These are phyloP conservation scores for Ptiloglossa arizonensis DNA, from an alignment of 1,140 invertebrate genomes.

Conservation along the genomic window DNA sequence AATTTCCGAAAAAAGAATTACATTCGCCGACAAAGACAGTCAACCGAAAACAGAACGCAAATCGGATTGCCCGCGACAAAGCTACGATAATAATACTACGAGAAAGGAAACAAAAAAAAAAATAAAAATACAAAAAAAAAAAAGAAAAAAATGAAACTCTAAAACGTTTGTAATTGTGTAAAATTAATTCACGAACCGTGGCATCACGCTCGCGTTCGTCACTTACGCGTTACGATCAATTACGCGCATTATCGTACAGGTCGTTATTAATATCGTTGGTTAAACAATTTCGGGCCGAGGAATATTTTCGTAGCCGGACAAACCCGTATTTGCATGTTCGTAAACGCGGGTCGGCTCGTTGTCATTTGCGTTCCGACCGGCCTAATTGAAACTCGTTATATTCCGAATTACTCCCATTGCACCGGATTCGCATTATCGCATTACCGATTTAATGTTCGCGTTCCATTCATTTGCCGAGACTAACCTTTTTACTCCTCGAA, in stretches of 20 bases:
- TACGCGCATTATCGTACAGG: neutral
- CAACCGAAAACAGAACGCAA: neutral
- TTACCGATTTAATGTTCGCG: conserved; percentile 52
- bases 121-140: too few relatives aligned
- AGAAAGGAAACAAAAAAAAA: neutral
- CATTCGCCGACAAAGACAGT: neutral
- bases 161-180: too few relatives aligned
- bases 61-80: neutral
- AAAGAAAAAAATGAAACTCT: too few relatives aligned
- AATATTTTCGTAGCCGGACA: conserved; percentile 35
- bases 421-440: conserved; percentile 47
- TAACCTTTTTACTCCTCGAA: conserved; percentile 44
- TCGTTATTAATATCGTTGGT: conserved; percentile 24
- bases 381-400: conserved; percentile 64
- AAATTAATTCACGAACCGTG: neutral
- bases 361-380: conserved; percentile 40
- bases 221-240: conserved; percentile 1
- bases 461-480: conserved; percentile 35
- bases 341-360: conserved; percentile 28
- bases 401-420: conserved; percentile 53
- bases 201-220: neutral
- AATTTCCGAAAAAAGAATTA: neutral
- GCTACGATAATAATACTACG: neutral
- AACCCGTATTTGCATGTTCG: conserved; percentile 54
- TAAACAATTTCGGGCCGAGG: neutral